These are phyloP conservation scores for Sparus aurata DNA, from an alignment of 2,797 vertebrate genomes.

Conservation along the genomic window DNA sequence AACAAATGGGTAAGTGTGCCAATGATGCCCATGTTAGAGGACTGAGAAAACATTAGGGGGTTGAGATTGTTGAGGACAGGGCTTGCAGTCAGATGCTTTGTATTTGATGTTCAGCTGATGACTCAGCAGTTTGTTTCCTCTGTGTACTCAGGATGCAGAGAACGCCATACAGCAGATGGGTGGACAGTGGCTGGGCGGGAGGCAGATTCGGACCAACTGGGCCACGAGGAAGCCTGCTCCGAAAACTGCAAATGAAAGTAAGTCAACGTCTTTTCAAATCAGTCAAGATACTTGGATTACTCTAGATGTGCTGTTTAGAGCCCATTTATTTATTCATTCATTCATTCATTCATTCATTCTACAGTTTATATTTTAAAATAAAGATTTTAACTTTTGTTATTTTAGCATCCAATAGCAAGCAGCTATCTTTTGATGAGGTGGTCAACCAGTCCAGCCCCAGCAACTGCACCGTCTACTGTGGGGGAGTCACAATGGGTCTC, in stretches of 20 bases:
- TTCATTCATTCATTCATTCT: too few species aligned
- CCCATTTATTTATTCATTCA: too few species aligned
- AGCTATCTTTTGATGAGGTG: slow-evolving; percentile 96
- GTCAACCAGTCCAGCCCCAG: slow-evolving; percentile 97
- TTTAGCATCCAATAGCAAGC: slow-evolving; percentile 90
- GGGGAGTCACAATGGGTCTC: slow-evolving; percentile 94
- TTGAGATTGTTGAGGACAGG: neutral
- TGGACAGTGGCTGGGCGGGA: slow-evolving; percentile 96
- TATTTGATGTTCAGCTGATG: neutral
- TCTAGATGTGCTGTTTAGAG: too few species aligned
- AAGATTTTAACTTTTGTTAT: too few species aligned
- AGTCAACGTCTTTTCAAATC: slow-evolving; percentile 55
- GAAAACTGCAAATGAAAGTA: slow-evolving; percentile 93
- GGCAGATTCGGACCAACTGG: slow-evolving; percentile 99
- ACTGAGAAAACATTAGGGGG: slow-evolving; percentile 28
- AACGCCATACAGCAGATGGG: slow-evolving; percentile 99
- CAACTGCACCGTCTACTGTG: slow-evolving; percentile 98
- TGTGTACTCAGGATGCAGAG: slow-evolving; percentile 90
- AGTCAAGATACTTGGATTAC: too few species aligned
- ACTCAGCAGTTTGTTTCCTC: slow-evolving; percentile 20
- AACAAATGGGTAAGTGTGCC: slow-evolving; percentile 95
- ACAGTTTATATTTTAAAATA: too few species aligned
- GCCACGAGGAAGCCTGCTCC: slow-evolving; percentile 97
- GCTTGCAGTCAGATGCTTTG: neutral
- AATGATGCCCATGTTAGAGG: slow-evolving; percentile 17